A percentile compares a stretch with the other conserved stretches of the same genome.
Evolutionary conservation across 2,888 invertebrate genomes (phyloP).

Genomic region (Hipparchia semele): DNA sequence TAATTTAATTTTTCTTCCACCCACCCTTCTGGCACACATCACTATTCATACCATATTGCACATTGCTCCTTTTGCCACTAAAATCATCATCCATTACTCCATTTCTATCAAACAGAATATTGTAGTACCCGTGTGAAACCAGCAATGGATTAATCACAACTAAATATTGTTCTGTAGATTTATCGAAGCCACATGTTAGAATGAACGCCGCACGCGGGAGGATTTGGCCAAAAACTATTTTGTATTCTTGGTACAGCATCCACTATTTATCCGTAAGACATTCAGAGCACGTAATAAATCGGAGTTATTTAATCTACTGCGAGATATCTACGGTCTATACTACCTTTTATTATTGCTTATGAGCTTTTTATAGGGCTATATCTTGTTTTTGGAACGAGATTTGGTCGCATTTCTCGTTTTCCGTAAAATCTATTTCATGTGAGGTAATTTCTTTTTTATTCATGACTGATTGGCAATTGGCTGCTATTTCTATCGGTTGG

Average conservation of each 20-base stretch:
- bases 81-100: conserved; percentile 9
- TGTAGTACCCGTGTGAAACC: neutral
- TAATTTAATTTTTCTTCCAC: conserved; percentile 47
- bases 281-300: conserved; percentile 73
- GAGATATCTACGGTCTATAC: conserved; percentile 49
- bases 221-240: conserved; percentile 50
- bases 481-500: neutral
- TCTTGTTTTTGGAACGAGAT: conserved; percentile 29
- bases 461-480: neutral
- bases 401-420: conserved; percentile 27
- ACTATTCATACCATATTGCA: conserved; percentile 5
- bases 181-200: conserved; percentile 31
- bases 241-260: conserved; percentile 53
- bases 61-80: conserved; percentile 16
- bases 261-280: conserved; percentile 64
- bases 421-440: conserved; percentile 15
- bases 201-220: conserved; percentile 38
- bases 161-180: conserved; percentile 4
- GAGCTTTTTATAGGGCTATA: conserved; percentile 35
- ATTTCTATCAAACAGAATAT: neutral
- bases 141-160: conserved; percentile 24
- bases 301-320: conserved; percentile 72
- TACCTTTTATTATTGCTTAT: conserved; percentile 42
- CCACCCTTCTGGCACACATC: conserved; percentile 36
- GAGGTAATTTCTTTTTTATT: conserved; percentile 1